phyloP scores from a whole-genome alignment of 2,888 invertebrate genomes.

The Oscheius sp. region DNA sequence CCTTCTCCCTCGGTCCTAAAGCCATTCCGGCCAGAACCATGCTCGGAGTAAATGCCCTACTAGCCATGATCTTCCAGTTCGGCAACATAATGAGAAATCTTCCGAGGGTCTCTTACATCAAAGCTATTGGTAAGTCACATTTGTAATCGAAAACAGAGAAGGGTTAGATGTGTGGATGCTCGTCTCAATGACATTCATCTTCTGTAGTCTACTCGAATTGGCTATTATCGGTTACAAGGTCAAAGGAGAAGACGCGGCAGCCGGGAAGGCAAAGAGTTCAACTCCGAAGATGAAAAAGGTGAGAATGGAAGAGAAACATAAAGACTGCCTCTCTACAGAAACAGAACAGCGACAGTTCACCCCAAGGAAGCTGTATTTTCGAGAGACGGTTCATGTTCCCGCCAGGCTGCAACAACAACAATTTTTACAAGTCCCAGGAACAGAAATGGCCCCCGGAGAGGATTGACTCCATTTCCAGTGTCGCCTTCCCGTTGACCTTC shows the following conservation, averaged over 20 bases:
- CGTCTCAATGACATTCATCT: constrained; percentile 63
- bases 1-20: constrained; percentile 59
- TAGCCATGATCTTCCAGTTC: constrained; percentile 70
- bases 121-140: constrained; percentile 55
- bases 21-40: constrained; percentile 64
- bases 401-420: constrained; percentile 44
- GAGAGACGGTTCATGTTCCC: constrained; percentile 71
- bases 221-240: constrained; percentile 63
- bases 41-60: constrained; percentile 64
- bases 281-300: constrained; percentile 41
- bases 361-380: constrained; percentile 63
- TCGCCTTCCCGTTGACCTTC: constrained; percentile 71
- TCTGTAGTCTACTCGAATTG: constrained; percentile 56
- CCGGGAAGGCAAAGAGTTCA: constrained; percentile 31
- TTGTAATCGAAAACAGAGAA: not conserved
- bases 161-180: constrained; percentile 64
- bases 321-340: not conserved
- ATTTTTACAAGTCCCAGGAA: constrained; percentile 21
- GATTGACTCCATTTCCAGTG: constrained; percentile 66
- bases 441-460: constrained; percentile 54
- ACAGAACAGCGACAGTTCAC: constrained; percentile 40
- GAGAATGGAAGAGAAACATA: not conserved
- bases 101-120: constrained; percentile 64
- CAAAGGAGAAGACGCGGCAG: constrained; percentile 42
- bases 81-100: constrained; percentile 71